phyloP scores from a whole-genome alignment of 2,888 invertebrate genomes.

The Calliopum simillimum region DNA sequence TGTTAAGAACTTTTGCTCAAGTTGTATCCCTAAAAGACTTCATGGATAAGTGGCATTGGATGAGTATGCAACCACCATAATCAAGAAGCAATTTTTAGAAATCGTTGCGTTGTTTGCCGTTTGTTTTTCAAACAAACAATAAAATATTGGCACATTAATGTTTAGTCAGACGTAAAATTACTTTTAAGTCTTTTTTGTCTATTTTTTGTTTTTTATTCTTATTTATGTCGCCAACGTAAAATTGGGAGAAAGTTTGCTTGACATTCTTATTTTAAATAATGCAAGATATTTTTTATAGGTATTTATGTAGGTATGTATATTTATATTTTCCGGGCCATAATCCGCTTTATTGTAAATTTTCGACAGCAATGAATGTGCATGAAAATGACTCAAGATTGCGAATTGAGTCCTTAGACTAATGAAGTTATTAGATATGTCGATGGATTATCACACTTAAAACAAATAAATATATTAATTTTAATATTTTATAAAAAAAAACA shows the following conservation, averaged over 20 bases:
- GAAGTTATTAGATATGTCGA: too few species aligned
- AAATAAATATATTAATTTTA: too few species aligned
- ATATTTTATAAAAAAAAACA: too few species aligned
- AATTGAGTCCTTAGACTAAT: too few species aligned
- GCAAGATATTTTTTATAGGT: constrained; percentile 51
- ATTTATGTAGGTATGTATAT: constrained; percentile 35
- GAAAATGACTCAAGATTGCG: too few species aligned
- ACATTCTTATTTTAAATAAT: constrained; percentile 50
- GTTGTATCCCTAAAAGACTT: constrained; percentile 21
- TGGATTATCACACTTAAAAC: too few species aligned
- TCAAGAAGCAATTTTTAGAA: constrained; percentile 49
- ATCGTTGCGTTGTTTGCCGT: constrained; percentile 46
- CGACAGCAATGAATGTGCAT: neutral
- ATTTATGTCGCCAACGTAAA: constrained; percentile 25
- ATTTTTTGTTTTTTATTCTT: constrained; percentile 35
- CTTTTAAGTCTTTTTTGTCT: constrained; percentile 64
- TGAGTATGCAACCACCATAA: constrained; percentile 45
- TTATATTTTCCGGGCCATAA: constrained; percentile 53
- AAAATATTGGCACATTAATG: constrained; percentile 68
- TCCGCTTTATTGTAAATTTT: constrained; percentile 47
- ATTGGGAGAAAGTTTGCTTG: constrained; percentile 45
- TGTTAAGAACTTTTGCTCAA: constrained; percentile 21
- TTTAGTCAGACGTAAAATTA: constrained; percentile 68
- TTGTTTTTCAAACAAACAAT: constrained; percentile 64
- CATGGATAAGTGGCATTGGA: neutral